Evolutionary conservation across 2,113 vertebrate species (phyloP).

Genomic region (Ursus arctos): DNA sequence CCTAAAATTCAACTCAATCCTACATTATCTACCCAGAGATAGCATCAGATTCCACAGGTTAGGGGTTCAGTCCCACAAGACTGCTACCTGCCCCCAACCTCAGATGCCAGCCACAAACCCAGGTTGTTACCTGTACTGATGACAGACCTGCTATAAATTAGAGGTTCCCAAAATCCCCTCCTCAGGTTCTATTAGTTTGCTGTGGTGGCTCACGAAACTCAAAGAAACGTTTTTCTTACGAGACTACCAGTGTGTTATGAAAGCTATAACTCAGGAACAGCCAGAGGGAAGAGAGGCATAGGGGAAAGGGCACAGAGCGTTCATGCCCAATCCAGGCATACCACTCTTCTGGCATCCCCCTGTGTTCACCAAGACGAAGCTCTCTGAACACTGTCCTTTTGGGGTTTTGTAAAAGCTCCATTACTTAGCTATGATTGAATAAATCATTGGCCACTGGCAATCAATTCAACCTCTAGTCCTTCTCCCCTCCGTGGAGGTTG

Average conservation of each 20-base stretch:
- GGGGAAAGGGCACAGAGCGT: neutral
- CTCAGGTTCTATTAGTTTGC: neutral
- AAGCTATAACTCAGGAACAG: neutral
- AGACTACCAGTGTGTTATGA: neutral
- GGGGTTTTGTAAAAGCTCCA: neutral
- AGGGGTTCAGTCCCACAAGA: neutral
- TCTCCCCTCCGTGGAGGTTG: neutral
- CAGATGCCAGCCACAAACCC: neutral
- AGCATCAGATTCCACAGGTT: neutral
- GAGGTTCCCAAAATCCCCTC: neutral
- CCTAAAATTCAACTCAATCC: neutral
- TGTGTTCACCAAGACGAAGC: neutral
- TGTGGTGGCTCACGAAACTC: neutral
- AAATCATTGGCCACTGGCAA: neutral
- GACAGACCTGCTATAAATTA: neutral
- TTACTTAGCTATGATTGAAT: neutral
- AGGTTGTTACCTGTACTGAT: neutral
- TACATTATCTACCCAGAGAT: neutral
- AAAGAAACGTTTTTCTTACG: neutral
- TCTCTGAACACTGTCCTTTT: neutral
- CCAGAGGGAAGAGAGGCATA: no score
- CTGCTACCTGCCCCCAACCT: neutral
- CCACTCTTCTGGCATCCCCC: neutral
- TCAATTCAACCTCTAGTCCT: neutral
- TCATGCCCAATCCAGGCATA: neutral